A percentile compares a stretch with the other conserved stretches of the same genome.
Evolutionary conservation across 2,797 vertebrate species (phyloP).

Genomic region (Premnoplex brunnescens): DNA sequence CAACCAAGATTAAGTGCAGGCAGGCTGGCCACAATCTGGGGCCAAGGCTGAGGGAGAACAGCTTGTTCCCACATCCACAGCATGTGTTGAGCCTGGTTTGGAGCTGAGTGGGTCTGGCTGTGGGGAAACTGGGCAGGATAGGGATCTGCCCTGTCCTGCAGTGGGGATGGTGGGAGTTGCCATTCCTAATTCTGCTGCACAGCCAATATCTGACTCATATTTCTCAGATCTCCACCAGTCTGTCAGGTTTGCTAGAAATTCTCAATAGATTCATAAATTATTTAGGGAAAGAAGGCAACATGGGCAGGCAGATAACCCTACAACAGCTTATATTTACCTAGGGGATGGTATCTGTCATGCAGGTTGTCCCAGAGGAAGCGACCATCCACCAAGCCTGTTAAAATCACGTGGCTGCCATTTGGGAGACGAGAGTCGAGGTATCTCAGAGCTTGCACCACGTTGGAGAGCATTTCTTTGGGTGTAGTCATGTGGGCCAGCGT

Average conservation of each 20-base stretch:
- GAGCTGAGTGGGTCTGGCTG: not conserved
- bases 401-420: constrained; percentile 74
- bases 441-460: constrained; percentile 53
- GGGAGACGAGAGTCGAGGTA: constrained; percentile 72
- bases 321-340: constrained; percentile 61
- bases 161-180: not conserved
- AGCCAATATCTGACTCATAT: not conserved
- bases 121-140: accelerated
- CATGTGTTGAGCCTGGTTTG: not conserved
- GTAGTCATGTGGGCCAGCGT: constrained; percentile 75
- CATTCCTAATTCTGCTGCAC: not conserved
- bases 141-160: not conserved
- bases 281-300: not conserved
- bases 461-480: constrained; percentile 68
- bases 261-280: not conserved
- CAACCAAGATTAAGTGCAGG: not conserved
- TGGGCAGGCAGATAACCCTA: not conserved
- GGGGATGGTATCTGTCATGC: constrained; percentile 76
- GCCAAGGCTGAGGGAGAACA: not conserved
- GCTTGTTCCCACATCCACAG: not conserved
- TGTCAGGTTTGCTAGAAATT: not conserved
- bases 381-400: constrained; percentile 75
- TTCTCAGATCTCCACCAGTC: not conserved
- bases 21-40: not conserved
- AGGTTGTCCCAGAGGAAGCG: constrained; percentile 79